Evolutionary conservation across 2,888 invertebrate genomes (phyloP), one percentile per base, ranked within the genome.

Genomic region (Cyaniris semiargus): DNA sequence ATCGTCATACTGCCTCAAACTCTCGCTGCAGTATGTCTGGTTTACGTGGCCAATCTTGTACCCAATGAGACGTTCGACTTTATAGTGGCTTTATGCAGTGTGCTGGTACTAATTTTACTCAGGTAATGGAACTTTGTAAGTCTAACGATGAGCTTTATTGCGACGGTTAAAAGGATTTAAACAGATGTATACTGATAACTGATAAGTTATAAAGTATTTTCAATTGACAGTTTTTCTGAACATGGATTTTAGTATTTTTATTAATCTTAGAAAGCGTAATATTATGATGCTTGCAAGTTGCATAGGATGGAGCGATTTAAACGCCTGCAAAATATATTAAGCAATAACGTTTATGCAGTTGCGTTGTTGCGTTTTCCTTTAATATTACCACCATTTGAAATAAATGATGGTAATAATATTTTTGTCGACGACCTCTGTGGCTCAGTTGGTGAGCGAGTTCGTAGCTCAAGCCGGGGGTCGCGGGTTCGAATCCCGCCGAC

Each of bases 1-100:
- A 84, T 92, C 18, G 90, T 86, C 10, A 86, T 86, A 78, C 77
- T 81, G 13, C 91, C 92, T 1, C 86, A 89, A 21, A 80, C 92
- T 18, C 78, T 92, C 0, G 85, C 89, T 1, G 76, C 84, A 10
- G 79, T 87, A n/a, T 90, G 83, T 78, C 81, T 84, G 80, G 87
- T 91, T 53, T 88, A 91, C 1, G 75, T 92, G n/a, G 88, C 87
- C 0, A 89, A 90, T 79, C 80, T 81, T 70, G 80, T 85, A 1
- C 87, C 89, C 1, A 93, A 93, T 80, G 92, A 92, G 83, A 91
- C 92, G 1, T 88, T 86, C 78, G 88, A 86, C 78, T 86, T 88
- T 72, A 84, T 90, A 6, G 85, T 87, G 4, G 87, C 87, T 80
- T 74, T 90, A 38, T 85, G 86, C 70, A 83, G 85, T 38, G 60